Evolutionary conservation across 1,140 invertebrate genomes (phyloP), one percentile per base, ranked within the genome.

Genomic region (Bombus affinis): DNA sequence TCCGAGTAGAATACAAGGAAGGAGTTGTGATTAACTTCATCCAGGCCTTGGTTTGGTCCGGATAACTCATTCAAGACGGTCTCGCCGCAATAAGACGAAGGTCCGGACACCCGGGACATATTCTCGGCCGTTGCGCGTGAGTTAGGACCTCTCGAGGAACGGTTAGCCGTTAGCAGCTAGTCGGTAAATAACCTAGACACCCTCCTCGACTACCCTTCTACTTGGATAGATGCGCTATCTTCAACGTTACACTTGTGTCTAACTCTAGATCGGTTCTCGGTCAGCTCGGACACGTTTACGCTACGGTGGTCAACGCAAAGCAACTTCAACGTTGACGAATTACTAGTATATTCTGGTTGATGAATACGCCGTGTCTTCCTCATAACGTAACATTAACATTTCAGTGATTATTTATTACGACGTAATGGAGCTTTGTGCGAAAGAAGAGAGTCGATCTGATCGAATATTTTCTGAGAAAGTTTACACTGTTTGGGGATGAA

Each of bases 101-200:
- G 93, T 94, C 90, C 90, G 92, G 92, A 93, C 92, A 88, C 91
- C 88, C 91, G 91, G 93, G 93, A 93, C 92, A 91, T 93, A 94
- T 94, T 93, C 91, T 92, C 90, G 91, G 91, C 88, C 91, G 92
- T 90, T 92, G 92, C 89, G 79, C 92, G 90, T 94, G 92, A 93
- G 92, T 94, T 93, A 93, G 90, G 82, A 90, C 85, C 75, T 81
- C 87, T 90, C 90, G 81, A 91, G 91, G 92, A 89, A 93, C 90
- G 88, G 92, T 70, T 81, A 84, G 82, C 87, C 88, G 84, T 84
- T 88, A 91, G 91, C 89, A 88, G 81, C 84, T 89, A 72, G 85
- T 89, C 85, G 75, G 84, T 85, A 93, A 94, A 94, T 93, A 92
- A 93, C 91, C 88, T 85, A 89, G 89, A 85, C 86, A 91, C 86